These are phyloP conservation scores for Thera obeliscata DNA, from an alignment of 2,888 invertebrate species.

Conservation along the genomic window DNA sequence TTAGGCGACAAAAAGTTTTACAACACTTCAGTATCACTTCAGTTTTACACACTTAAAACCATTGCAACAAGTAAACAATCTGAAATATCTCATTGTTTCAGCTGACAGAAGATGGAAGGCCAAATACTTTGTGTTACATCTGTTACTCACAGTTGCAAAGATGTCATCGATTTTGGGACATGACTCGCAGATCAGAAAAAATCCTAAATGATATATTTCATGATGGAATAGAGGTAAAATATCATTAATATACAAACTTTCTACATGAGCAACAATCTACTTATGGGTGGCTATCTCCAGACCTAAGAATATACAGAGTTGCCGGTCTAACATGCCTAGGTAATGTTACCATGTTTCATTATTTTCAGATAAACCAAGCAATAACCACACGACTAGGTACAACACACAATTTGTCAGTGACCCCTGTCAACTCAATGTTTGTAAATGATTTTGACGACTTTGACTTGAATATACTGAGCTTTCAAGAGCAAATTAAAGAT, in stretches of 20 bases:
- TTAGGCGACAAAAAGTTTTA: no score
- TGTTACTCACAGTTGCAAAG: conserved; percentile 16
- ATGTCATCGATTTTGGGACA: conserved; percentile 8
- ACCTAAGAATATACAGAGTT: no score
- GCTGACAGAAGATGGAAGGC: conserved; percentile 8
- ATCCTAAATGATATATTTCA: conserved; percentile 16
- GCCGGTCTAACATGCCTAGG: no score
- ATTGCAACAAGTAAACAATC: not conserved
- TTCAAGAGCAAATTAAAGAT: conserved; percentile 13
- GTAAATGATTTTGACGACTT: conserved; percentile 16
- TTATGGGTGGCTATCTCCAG: no score
- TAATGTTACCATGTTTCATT: not conserved
- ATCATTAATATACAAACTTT: no score
- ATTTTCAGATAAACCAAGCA: conserved; percentile 6
- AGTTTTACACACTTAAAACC: no score
- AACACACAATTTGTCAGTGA: conserved; percentile 10
- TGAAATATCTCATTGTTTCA: conserved; percentile 4
- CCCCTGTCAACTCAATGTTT: conserved; percentile 4
- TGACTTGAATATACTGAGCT: conserved; percentile 4
- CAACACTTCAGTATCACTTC: no score
- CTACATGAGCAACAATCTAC: no score
- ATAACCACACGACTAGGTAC: not conserved
- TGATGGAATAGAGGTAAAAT: conserved; percentile 11
- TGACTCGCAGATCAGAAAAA: conserved; percentile 22
- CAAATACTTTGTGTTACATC: conserved; percentile 16